A percentile compares a stretch with the other conserved stretches of the same genome.
phyloP scores from a whole-genome alignment of 2,797 vertebrate genomes.

The Chiropotes sagulatus region DNA sequence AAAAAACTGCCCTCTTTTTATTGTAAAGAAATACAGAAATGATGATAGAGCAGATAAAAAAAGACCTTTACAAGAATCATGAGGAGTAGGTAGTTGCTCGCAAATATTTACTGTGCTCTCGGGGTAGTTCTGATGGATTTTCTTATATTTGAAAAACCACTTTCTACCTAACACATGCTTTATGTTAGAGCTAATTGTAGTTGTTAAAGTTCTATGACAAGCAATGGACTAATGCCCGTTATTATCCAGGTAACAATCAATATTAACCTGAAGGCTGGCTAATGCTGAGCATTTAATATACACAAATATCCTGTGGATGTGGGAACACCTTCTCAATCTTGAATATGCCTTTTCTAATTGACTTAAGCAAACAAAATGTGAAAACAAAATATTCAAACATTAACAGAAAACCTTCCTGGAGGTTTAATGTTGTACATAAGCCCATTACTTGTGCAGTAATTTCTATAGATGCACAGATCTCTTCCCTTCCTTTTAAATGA shows the following conservation, averaged over 20 bases:
- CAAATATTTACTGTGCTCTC: not conserved
- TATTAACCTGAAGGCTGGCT: not conserved
- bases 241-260: not conserved
- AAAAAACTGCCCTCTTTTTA: not conserved
- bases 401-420: not conserved
- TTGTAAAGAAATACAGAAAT: constrained; percentile 9
- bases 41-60: not conserved
- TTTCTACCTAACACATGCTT: not conserved
- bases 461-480: not conserved
- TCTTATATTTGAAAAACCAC: not conserved
- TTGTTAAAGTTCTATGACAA: not conserved
- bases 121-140: not conserved
- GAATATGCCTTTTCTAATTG: not conserved
- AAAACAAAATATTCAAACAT: not conserved
- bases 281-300: constrained; percentile 2
- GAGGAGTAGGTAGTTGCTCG: not conserved
- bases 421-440: not conserved
- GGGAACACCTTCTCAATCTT: not conserved
- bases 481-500: not conserved
- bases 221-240: not conserved
- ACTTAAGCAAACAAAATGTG: not conserved
- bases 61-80: not conserved
- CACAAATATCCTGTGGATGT: not conserved
- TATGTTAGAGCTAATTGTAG: not conserved
- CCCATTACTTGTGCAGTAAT: not conserved